A percentile compares a stretch with the other conserved stretches of the same genome.
Evolutionary conservation across 2,888 invertebrate genomes (phyloP).

Genomic region (Balanococcus diminutus): DNA sequence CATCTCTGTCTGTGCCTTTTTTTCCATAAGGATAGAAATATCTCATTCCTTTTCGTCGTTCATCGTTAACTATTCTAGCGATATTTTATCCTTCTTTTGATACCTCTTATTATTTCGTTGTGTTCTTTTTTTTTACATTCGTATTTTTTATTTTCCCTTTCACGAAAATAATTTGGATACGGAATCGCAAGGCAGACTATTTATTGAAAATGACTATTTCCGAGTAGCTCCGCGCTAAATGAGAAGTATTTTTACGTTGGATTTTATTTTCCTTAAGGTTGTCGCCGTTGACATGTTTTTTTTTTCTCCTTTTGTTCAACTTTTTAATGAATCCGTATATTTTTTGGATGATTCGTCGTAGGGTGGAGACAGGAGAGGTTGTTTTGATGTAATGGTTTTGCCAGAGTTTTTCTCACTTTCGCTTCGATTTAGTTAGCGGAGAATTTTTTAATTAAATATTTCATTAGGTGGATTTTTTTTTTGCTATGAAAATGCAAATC

Average conservation of each 20-base stretch:
- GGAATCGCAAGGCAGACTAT: conserved; percentile 15
- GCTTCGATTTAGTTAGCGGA: neutral
- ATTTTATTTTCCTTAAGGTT: neutral
- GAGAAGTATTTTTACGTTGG: conserved; percentile 10
- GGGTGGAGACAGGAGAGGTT: neutral
- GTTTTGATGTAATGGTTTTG: neutral
- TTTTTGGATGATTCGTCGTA: neutral
- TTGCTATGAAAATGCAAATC: neutral
- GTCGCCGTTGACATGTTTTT: neutral
- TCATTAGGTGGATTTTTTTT: neutral
- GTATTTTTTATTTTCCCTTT: conserved; percentile 25
- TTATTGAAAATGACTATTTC: conserved; percentile 48
- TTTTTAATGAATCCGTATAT: conserved; percentile 35
- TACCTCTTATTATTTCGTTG: conserved; percentile 42
- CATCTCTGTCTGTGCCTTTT: neutral
- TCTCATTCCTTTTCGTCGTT: conserved; percentile 24
- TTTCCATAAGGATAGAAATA: neutral
- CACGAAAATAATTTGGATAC: conserved; percentile 45
- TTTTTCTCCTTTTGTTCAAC: neutral
- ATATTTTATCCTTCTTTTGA: conserved; percentile 41
- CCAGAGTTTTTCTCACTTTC: conserved; percentile 3
- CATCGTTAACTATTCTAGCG: conserved; percentile 18
- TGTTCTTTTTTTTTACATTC: conserved; percentile 14
- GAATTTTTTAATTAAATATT: conserved; percentile 44
- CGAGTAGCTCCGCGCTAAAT: conserved; percentile 36